phyloP scores from a whole-genome alignment of 2,888 invertebrate genomes.

The Apomyelois bistriatella region DNA sequence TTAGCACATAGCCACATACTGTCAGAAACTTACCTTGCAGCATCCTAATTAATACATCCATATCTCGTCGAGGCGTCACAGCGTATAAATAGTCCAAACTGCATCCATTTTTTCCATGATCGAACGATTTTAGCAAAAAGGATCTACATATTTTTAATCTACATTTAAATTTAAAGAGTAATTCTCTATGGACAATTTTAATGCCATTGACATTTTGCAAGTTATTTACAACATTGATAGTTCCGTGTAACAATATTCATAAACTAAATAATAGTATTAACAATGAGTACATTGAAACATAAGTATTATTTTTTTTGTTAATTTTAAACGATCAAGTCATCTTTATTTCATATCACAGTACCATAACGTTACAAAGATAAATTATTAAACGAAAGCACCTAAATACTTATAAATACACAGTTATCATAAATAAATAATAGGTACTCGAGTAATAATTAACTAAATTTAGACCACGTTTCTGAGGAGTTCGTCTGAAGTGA shows the following conservation, averaged over 20 bases:
- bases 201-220: conserved; percentile 45
- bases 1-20: no score
- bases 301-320: conserved; percentile 31
- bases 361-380: conserved; percentile 46
- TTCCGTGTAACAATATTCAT: conserved; percentile 30
- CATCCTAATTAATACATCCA: neutral
- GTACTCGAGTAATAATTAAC: conserved; percentile 31
- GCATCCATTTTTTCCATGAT: neutral
- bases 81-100: neutral
- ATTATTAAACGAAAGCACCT: conserved; percentile 16
- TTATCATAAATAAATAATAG: conserved; percentile 37
- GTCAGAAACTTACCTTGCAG: neutral
- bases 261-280: conserved; percentile 18
- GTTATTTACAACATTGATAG: conserved; percentile 57
- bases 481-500: conserved; percentile 78
- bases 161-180: conserved; percentile 38
- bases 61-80: no score
- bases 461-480: conserved; percentile 61
- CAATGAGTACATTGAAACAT: conserved; percentile 11
- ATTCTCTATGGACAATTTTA: conserved; percentile 54
- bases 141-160: conserved; percentile 29
- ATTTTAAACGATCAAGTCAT: conserved; percentile 31
- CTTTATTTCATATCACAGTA: conserved; percentile 67
- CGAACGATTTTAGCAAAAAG: conserved; percentile 18
- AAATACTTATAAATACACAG: conserved; percentile 20